phyloP scores from a whole-genome alignment of 2,888 invertebrate species.

The Anarsia innoxiella region DNA sequence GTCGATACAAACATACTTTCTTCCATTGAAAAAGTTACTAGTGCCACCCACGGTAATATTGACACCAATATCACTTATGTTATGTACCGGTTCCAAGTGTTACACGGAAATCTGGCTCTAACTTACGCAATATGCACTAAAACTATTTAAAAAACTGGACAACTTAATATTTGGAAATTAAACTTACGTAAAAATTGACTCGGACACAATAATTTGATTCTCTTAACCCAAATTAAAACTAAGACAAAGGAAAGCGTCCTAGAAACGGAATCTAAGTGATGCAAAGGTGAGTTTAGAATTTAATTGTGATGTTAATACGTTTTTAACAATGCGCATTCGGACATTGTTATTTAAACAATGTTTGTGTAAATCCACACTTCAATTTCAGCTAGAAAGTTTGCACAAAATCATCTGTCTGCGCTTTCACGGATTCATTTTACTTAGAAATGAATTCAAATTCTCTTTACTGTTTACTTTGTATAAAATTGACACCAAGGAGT shows the following conservation, averaged over 20 bases:
- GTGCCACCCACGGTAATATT: constrained; percentile 52
- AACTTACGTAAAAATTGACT: constrained; percentile 9
- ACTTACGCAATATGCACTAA: constrained; percentile 47
- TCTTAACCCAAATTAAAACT: constrained; percentile 8
- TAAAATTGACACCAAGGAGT: too few relatives aligned
- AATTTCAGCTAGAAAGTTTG: too few relatives aligned
- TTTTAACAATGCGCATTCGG: too few relatives aligned
- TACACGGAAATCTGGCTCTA: constrained; percentile 36
- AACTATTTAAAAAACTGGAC: constrained; percentile 13
- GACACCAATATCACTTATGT: constrained; percentile 42
- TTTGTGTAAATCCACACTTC: too few relatives aligned
- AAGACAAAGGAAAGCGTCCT: constrained; percentile 8
- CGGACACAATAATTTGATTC: constrained; percentile 9
- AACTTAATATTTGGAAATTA: constrained; percentile 4
- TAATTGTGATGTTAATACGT: too few relatives aligned
- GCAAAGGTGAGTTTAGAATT: too few relatives aligned
- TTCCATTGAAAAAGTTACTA: constrained; percentile 53
- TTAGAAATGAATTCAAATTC: too few relatives aligned
- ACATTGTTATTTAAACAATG: too few relatives aligned
- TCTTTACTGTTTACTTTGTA: too few relatives aligned
- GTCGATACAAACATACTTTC: constrained; percentile 45
- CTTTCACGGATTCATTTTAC: too few relatives aligned
- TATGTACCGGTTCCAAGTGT: constrained; percentile 55
- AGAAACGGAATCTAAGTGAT: too few relatives aligned
- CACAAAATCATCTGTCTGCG: too few relatives aligned